Conservation (phyloP, 2,888 invertebrate genomes). For the Thecophora atra region DNA sequence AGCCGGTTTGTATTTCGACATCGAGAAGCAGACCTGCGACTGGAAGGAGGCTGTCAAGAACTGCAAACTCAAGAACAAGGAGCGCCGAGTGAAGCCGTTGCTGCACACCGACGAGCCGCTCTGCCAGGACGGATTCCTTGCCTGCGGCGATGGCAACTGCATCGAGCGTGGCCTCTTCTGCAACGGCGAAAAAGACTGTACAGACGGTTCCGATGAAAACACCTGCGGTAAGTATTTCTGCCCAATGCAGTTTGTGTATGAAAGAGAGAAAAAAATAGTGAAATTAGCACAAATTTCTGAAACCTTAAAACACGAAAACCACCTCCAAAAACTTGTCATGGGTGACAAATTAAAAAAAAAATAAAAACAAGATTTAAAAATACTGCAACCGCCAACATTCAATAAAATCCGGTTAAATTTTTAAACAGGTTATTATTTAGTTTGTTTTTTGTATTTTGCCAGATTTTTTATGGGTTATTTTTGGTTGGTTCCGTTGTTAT, state of each 20-base stretch:
- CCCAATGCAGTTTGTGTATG: background rate
- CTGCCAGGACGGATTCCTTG: conserved; percentile 85
- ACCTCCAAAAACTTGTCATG: conserved; percentile 24
- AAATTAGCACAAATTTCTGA: background rate
- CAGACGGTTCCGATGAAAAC: conserved; percentile 90
- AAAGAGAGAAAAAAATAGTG: background rate
- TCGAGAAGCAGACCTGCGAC: conserved; percentile 94
- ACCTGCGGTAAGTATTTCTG: conserved; percentile 78
- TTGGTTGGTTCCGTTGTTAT: background rate
- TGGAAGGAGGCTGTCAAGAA: conserved; percentile 95
- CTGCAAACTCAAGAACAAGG: conserved; percentile 89
- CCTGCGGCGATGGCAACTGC: conserved; percentile 87
- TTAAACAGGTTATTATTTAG: background rate
- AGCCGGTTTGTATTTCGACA: conserved; percentile 91
- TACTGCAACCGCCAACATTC: background rate
- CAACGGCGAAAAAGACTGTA: conserved; percentile 90
- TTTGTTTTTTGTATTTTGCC: background rate
- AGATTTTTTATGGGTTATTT: background rate
- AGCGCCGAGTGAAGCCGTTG: conserved; percentile 85
- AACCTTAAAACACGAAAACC: conserved; percentile 2
- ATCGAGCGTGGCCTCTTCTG: conserved; percentile 91
- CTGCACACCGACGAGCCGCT: conserved; percentile 90
- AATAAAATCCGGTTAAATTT: conserved; percentile 11
- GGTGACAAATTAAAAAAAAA: background rate
- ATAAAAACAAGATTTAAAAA: background rate